Evolutionary conservation across 2,113 vertebrate genomes (phyloP), one percentile per base, ranked within the genome.

Genomic region (Tenrec ecaudatus): DNA sequence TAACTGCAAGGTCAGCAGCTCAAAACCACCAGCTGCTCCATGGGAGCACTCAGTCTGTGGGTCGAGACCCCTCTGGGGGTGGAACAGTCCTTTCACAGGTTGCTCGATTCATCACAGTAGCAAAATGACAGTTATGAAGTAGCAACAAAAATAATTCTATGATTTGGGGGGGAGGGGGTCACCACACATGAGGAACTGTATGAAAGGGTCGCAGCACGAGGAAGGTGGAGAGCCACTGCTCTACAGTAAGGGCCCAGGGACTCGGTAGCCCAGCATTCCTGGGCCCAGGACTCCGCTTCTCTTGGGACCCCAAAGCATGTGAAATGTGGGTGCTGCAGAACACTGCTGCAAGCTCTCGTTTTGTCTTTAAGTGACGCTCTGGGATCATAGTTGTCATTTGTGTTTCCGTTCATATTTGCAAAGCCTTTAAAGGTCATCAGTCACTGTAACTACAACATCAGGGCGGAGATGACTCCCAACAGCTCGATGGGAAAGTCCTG

Each of bases 401-500:
- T 53, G 64, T 62, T 62, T 11, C 1, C 38, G 66, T 40, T 29
- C 6, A 0, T 87, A 6, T 84, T 89, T 62, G 85, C 11, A 17
- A 73, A 76, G 27, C 33, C 62, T 75, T 84, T 89, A 29, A 75
- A 78, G 86, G 60, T 82, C 23, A 66, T 11, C 20, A 38, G 43
- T n/a, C 23, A 6, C 81, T 8, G 38, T 64, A 66, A 29, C 80
- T 64, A 6, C 15, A 27, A 69, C 60, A 62, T 22, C 20, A 78
- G 77, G 68, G 33, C 58, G 43, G 73, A 75, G 6, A 36, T 25
- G 29, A 36, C 8, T 82, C 17, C 43, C 43, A 7, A 4, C 75
- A 71, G 6, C 62, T 33, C 73, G 76, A 62, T 43, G 40, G 43
- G 69, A 84, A 92, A 91, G 43, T 86, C 86, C 14, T 31, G 64